Base-by-base conservation (phyloP, 2,888 invertebrate species). In the Drosophila austrosaltans region DNA sequence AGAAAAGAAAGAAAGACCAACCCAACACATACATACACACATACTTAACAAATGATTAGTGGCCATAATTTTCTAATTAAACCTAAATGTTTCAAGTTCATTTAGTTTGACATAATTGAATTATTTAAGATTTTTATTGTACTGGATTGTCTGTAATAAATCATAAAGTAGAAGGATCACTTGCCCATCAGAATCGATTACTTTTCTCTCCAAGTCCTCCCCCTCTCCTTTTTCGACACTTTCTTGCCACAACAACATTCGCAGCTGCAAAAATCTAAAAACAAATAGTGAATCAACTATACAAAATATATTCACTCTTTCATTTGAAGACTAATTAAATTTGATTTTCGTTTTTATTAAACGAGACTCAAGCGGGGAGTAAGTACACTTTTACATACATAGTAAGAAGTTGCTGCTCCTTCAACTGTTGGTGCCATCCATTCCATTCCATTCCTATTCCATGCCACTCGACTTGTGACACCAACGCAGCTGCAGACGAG, bases 271-370 rank as follows among this genome's bases (percentile, higher is more conserved):
- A 78, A 84, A 78, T 36, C 36, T 36, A 36, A 36, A 36, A 36
- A 36, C 36, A 36, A 36, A 36, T 36, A 36, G 78, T 78, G 22
- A 48, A 48, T 48, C 80, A 36, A 36, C 36, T 36, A 7, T 76
- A 77, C 68, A 82, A 85, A 79, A 81, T 2, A 89, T 87, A 89
- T 89, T 89, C 8, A 88, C 85, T 81, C 82, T 86, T 89, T 87
- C 83, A 85, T 84, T 87, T 82, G 85, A 88, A 83, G 89, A 88
- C 90, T 90, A 90, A 90, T 90, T 90, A 90, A 90, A 90, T 90
- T 90, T 90, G 89, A 90, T 88, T 72, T 72, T 72, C 16, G 16
- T 16, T 71, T 71, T 53, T 62, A 72, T 71, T 71, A 72, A 72
- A 39, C 72, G 60, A 56, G 71, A 63, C 61, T 59, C 57, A 59